phyloP scores from a whole-genome alignment of 2,888 invertebrate species.

The Cataglyphis livida region DNA sequence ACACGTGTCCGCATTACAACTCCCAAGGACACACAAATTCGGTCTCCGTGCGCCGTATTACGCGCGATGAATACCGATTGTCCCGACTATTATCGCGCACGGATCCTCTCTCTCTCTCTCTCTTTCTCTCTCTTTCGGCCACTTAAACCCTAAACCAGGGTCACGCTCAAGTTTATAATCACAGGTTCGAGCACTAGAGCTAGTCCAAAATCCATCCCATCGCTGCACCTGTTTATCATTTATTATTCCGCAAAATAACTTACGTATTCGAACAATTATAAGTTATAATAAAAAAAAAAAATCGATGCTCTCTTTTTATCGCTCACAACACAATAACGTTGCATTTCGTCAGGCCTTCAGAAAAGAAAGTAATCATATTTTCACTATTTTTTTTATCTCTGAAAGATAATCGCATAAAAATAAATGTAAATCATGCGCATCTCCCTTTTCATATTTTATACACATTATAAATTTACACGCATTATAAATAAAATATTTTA shows the following conservation, averaged over 20 bases:
- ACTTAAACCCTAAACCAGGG: conserved; percentile 18
- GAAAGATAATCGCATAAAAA: not conserved
- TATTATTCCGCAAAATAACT: conserved; percentile 29
- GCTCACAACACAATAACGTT: not conserved
- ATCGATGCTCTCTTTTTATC: not conserved
- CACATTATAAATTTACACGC: not conserved
- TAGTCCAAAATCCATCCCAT: conserved; percentile 4
- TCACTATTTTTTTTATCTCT: not conserved
- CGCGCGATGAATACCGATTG: conserved; percentile 33
- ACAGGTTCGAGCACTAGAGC: not conserved
- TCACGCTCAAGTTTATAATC: conserved; percentile 16
- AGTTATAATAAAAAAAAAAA: not conserved
- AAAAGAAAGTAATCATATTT: not conserved
- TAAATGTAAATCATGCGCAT: not conserved
- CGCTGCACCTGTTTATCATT: not conserved
- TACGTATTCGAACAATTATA: not conserved
- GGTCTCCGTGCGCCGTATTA: conserved; percentile 19
- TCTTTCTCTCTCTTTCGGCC: conserved; percentile 3
- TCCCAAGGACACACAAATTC: conserved; percentile 37
- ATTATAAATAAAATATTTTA: conserved; percentile 10
- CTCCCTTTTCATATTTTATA: not conserved
- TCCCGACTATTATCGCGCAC: conserved; percentile 18
- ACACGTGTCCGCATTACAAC: conserved; percentile 26
- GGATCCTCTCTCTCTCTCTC: conserved; percentile 9
- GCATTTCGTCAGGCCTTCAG: too few species aligned